phyloP scores from a whole-genome alignment of 2,797 vertebrate genomes.

The Odontamblyopus lacepedii region DNA sequence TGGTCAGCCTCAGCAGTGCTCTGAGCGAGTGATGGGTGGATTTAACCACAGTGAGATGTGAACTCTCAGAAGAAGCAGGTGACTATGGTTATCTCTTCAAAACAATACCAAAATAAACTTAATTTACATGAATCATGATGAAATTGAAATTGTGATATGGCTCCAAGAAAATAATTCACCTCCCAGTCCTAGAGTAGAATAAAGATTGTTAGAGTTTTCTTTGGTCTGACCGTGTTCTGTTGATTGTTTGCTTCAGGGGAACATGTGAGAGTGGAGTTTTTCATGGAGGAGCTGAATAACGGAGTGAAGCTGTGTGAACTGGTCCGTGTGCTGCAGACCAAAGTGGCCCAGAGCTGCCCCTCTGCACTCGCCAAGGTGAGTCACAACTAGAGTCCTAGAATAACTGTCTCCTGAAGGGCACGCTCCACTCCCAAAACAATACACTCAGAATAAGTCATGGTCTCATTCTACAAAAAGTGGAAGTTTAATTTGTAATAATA shows the following conservation, averaged over 20 bases:
- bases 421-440: not conserved
- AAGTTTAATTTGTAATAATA: not conserved
- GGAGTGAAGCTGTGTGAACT: conserved; percentile 90
- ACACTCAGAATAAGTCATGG: not conserved
- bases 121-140: too few species aligned
- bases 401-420: conserved; percentile 14
- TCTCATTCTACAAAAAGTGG: not conserved
- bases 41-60: too few species aligned
- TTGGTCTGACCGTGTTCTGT: not conserved
- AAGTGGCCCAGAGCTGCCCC: conserved; percentile 79
- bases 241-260: conserved; percentile 68
- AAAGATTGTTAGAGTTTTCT: not conserved
- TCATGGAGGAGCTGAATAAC: conserved; percentile 93
- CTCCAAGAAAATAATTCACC: too few species aligned
- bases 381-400: conserved; percentile 4
- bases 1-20: too few species aligned
- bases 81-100: too few species aligned
- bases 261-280: conserved; percentile 83
- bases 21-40: too few species aligned
- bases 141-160: too few species aligned
- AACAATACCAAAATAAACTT: too few species aligned
- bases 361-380: conserved; percentile 82
- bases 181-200: too few species aligned
- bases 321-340: conserved; percentile 84
- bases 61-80: too few species aligned